Percentiles rank a stretch among this genome's conserved stretches.
phyloP scores from a whole-genome alignment of 2,888 invertebrate species.

The Druceiella hillmani region DNA sequence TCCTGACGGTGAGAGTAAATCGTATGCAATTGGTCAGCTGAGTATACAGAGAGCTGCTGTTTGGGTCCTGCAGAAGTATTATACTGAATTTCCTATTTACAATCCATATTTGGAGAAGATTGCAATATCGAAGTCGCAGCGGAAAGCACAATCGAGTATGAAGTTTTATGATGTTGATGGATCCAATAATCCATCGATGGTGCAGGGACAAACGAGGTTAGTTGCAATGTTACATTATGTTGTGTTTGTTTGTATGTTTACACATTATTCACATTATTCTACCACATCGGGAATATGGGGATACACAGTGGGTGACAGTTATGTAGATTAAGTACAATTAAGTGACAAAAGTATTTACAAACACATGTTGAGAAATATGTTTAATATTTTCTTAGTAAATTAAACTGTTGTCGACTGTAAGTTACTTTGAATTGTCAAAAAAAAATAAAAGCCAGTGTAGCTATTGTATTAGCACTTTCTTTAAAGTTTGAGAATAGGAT shows the following conservation, averaged over 20 bases:
- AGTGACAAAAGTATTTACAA: too few relatives aligned
- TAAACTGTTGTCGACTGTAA: too few relatives aligned
- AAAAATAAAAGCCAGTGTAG: too few relatives aligned
- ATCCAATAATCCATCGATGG: constrained; percentile 58
- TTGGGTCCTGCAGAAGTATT: constrained; percentile 91
- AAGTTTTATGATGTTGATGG: constrained; percentile 98
- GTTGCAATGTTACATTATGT: constrained; percentile 14
- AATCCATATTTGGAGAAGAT: constrained; percentile 93
- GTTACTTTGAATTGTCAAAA: too few relatives aligned
- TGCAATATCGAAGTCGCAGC: constrained; percentile 78
- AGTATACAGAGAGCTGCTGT: constrained; percentile 95
- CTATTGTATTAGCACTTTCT: too few relatives aligned
- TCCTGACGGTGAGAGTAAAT: constrained; percentile 89
- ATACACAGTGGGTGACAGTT: too few relatives aligned
- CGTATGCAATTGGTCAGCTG: constrained; percentile 83
- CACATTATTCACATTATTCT: background rate
- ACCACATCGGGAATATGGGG: too few relatives aligned
- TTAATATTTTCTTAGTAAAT: too few relatives aligned
- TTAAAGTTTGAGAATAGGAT: too few relatives aligned
- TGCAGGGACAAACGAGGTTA: constrained; percentile 63
- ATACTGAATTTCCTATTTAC: constrained; percentile 93
- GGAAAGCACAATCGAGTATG: constrained; percentile 75
- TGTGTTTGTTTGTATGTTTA: background rate
- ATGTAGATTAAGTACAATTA: too few relatives aligned
- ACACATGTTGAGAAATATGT: too few relatives aligned